Percentiles rank a stretch among this genome's conserved stretches.
These are phyloP conservation scores for Chiridota heheva DNA, from an alignment of 35 echinoderm and acorn worm genomes.

Conservation along the genomic window DNA sequence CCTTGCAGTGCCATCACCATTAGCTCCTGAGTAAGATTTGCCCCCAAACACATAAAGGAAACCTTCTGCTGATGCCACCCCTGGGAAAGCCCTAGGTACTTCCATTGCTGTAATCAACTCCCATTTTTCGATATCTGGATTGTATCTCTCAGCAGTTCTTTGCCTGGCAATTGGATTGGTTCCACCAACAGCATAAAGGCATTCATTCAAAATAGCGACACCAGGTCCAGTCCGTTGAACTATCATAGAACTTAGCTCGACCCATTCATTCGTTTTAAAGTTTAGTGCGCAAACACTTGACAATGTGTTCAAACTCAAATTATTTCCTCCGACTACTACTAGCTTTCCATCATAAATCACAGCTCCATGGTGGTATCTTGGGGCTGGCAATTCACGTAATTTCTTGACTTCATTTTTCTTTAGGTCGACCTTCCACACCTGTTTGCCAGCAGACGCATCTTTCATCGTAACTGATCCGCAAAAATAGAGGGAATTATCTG, in stretches of 20 bases:
- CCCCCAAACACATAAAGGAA: conserved; percentile 29
- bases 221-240: conserved; percentile 10
- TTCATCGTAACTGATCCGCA: conserved; percentile 31
- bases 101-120: not conserved
- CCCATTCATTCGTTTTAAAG: conserved; percentile 14
- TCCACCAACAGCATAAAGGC: conserved; percentile 28
- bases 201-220: conserved; percentile 7
- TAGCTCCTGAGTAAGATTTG: conserved; percentile 11
- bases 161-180: conserved; percentile 14
- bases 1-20: conserved; percentile 4
- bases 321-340: conserved; percentile 21
- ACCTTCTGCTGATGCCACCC: not conserved
- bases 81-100: conserved; percentile 9
- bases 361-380: conserved; percentile 33
- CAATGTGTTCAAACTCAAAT: not conserved
- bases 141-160: conserved; percentile 37
- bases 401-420: conserved; percentile 9
- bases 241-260: conserved; percentile 11
- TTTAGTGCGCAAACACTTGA: not conserved
- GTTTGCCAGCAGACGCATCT: not conserved
- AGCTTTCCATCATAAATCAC: conserved; percentile 25
- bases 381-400: not conserved
- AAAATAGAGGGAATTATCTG: conserved; percentile 2
- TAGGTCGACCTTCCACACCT: conserved; percentile 7
- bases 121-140: conserved; percentile 1